Base-by-base conservation (phyloP, 2,888 invertebrate species). In the Melanargia galathea region DNA sequence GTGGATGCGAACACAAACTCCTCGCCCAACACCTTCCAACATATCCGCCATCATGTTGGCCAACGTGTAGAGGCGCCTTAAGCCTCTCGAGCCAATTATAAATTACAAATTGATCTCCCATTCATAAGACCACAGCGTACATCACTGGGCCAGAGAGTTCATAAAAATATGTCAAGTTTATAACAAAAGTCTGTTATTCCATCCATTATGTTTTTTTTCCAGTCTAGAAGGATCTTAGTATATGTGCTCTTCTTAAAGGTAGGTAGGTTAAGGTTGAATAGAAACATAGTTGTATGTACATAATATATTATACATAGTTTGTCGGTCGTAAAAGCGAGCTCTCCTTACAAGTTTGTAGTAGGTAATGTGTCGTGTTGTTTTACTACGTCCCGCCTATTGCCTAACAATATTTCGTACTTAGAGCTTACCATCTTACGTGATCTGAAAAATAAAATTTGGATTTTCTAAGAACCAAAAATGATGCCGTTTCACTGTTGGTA, bases 261-360 rank as follows among this genome's bases (percentile, higher is more conserved):
- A 40, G 16, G 40, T 7, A 40, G 40, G 40, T 40, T n/a, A 13
- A 13, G 13, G 13, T 38, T 38, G 13, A 35, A 5, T 11, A 38
- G 24, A 11, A 49, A 24, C 16, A 13, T 24, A 49, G 38, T 40
- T 20, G 8, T 33, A 30, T 16, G 7, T 4, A 6, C 10, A 24
- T 16, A 18, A 75, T 74, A 73, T 73, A 70, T 70, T 74, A 13
- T 48, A 13, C 24, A 48, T 77, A 74, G 43, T 43, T 40, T 66
- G 71, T 72, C 71, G 75, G 68, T 76, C 79, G 77, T 84, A 83
- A 84, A 83, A 77, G 71, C 75, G 74, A 74, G 79, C 83, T 84
- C 83, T 80, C 79, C 79, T 80, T 82, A 77, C 79, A 80, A 79
- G 71, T 75, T 73, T 75, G 71, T 72, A 4, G 24, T 26, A 26